Base-by-base conservation (phyloP, 2,888 invertebrate species). In the Aspidiotus destructor region DNA sequence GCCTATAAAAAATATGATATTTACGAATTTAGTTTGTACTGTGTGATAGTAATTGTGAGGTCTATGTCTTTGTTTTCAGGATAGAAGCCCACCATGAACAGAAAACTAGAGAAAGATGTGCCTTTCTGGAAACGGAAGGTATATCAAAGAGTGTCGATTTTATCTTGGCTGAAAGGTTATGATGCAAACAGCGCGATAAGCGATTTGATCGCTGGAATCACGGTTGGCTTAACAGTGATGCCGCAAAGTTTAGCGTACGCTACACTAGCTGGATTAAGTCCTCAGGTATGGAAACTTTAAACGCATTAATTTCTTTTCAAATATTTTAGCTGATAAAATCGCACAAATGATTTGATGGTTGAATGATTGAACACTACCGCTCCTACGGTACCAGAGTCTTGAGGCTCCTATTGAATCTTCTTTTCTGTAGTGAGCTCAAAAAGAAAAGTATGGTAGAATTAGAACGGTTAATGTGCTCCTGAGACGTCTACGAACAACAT, bases 191-290 rank as follows among this genome's bases (percentile, higher is more conserved):
- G 89, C 77, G 83, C 89, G 1, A 76, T 92, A 65, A 86, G 89
- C 71, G 96, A 96, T 79, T 75, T 88, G 61, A 92, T 96, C 74
- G 95, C 95, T 16, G 95, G 95, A 1, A 80, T 95, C 70, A 94
- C 95, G 1, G 94, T 96, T 0, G 95, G 92, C 0, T 81, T 96
- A 40, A 95, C 93, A 0, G 91, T 94, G 55, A 87, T 96, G 80
- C 95, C 95, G 0, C 95, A 95, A 77, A 92, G 91, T 10, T 79
- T 96, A 73, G 96, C 95, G 0, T 94, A 95, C 77, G 92, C 95
- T 8, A 88, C 89, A 13, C 79, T 96, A 69, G 95, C 92, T 41
- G 92, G 92, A 60, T 79, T 96, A 65, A 86, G 88, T 76, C 90
- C 91, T 44, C 89, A 89, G 83, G 89, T 88, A 80, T 75, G 72